Conservation (phyloP, 2,797 vertebrate genomes). For the Manis pentadactyla region DNA sequence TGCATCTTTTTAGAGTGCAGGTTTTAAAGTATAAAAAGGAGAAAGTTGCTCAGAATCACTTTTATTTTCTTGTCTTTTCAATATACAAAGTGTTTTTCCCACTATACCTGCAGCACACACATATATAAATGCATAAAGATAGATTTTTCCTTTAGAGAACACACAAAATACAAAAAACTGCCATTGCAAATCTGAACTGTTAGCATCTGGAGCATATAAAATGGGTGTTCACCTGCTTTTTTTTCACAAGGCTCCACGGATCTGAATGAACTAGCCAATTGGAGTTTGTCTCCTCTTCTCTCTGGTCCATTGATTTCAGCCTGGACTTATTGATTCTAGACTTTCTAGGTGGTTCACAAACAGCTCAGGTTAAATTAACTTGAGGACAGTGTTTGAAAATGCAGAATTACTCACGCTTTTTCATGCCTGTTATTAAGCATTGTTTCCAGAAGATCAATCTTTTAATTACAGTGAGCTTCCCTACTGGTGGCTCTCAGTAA, state of each 20-base stretch:
- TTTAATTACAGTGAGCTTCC: constrained; percentile 74
- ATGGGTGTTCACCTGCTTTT: background rate
- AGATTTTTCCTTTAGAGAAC: background rate
- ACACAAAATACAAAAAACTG: background rate
- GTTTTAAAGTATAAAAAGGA: background rate
- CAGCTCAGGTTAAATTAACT: constrained; percentile 75
- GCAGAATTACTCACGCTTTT: constrained; percentile 56
- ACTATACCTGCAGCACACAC: background rate
- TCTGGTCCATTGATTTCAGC: constrained; percentile 34
- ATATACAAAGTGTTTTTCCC: background rate
- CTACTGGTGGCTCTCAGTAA: constrained; percentile 52
- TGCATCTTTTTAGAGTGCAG: background rate
- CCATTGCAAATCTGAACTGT: background rate
- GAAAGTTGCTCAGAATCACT: background rate
- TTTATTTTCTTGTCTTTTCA: background rate
- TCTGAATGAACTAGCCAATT: constrained; percentile 51
- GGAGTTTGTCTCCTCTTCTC: constrained; percentile 23
- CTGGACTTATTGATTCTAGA: constrained; percentile 65
- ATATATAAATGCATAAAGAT: background rate
- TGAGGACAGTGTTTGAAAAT: constrained; percentile 77
- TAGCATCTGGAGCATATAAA: background rate
- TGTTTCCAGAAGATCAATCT: constrained; percentile 82
- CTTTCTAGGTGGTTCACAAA: constrained; percentile 73
- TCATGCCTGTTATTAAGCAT: constrained; percentile 70
- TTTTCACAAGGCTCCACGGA: background rate